Conservation (phyloP, 2,113 vertebrate species). For the Daphoenositta chrysoptera region DNA sequence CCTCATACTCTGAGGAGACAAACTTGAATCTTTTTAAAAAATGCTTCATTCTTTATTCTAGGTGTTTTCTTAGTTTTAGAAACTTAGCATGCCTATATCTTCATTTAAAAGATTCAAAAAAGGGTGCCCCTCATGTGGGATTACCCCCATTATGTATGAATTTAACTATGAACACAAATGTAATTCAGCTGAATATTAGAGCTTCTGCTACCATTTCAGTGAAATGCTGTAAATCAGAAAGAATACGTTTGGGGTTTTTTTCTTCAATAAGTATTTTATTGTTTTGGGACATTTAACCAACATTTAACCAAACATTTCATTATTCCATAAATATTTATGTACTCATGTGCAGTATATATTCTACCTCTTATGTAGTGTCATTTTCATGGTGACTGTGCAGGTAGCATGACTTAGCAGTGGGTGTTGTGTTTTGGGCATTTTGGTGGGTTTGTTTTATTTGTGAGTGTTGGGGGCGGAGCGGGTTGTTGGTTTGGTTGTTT, state of each 20-base stretch:
- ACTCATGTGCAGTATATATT: neutral
- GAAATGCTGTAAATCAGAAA: neutral
- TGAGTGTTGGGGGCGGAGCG: accelerated
- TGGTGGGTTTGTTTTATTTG: neutral
- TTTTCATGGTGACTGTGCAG: neutral
- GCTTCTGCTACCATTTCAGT: neutral
- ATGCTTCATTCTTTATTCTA: neutral
- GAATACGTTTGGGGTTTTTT: neutral
- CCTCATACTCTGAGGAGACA: neutral
- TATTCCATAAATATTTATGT: neutral
- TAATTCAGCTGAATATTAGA: neutral
- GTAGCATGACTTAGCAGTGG: neutral
- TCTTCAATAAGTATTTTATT: neutral
- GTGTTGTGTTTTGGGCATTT: neutral
- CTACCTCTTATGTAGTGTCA: neutral
- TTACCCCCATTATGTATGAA: neutral
- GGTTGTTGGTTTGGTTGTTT: neutral
- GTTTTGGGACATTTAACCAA: neutral
- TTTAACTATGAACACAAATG: neutral
- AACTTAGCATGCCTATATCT: neutral
- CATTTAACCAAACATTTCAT: neutral
- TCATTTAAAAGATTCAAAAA: neutral
- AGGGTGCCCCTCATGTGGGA: neutral
- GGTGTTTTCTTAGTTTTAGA: neutral
- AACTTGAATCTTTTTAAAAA: neutral